Conservation (phyloP, 2,888 invertebrate species). For the Apoda limacodes region DNA sequence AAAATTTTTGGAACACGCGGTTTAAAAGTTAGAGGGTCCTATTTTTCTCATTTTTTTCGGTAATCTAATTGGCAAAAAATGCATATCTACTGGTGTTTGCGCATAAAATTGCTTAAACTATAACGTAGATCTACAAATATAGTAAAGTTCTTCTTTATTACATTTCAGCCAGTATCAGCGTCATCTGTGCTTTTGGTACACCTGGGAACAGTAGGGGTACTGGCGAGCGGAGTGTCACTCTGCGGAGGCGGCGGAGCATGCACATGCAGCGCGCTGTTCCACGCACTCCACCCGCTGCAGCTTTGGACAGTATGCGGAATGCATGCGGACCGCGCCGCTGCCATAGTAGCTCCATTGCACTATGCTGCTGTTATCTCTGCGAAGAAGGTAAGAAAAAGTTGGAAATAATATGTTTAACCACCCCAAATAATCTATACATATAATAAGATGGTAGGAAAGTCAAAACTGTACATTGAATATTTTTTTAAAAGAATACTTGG, state of each 20-base stretch:
- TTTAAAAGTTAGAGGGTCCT: too few relatives aligned
- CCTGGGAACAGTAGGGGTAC: slow-evolving; percentile 76
- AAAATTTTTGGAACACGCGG: too few relatives aligned
- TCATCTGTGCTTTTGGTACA: slow-evolving; percentile 80
- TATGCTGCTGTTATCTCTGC: slow-evolving; percentile 82
- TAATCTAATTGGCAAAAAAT: too few relatives aligned
- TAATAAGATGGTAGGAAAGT: too few relatives aligned
- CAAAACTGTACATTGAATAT: too few relatives aligned
- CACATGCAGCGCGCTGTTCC: slow-evolving; percentile 75
- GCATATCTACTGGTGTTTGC: too few relatives aligned
- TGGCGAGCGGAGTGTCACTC: slow-evolving; percentile 76
- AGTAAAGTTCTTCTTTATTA: slow-evolving; percentile 13
- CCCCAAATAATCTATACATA: too few relatives aligned
- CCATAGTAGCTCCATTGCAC: slow-evolving; percentile 83
- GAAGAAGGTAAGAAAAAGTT: slow-evolving; percentile 63
- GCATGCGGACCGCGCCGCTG: slow-evolving; percentile 83
- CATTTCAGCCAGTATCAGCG: slow-evolving; percentile 71
- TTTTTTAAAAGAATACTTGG: too few relatives aligned
- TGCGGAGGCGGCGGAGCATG: slow-evolving; percentile 74
- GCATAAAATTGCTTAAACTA: too few relatives aligned
- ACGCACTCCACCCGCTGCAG: slow-evolving; percentile 78
- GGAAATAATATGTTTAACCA: too few relatives aligned
- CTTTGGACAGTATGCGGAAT: slow-evolving; percentile 86
- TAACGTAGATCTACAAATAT: too few relatives aligned
- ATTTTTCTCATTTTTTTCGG: too few relatives aligned